Conservation (phyloP, 2,113 vertebrate genomes). For the Antennarius striatus region DNA sequence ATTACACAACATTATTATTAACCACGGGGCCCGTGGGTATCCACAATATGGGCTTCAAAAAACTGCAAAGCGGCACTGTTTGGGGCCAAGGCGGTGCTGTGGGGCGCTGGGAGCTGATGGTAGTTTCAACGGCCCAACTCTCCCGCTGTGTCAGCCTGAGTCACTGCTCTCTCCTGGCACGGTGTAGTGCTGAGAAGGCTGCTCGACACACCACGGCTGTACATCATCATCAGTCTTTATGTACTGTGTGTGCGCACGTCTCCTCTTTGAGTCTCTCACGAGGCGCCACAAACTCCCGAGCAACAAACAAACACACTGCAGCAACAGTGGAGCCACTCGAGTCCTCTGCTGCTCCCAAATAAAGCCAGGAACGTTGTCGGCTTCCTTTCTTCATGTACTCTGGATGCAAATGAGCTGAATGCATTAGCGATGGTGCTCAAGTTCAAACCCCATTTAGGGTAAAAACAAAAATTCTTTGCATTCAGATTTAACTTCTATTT, state of each 20-base stretch:
- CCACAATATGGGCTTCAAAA: not conserved
- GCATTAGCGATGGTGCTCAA: slow-evolving; percentile 23
- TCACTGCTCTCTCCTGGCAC: slow-evolving; percentile 54
- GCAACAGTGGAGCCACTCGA: slow-evolving; percentile 37
- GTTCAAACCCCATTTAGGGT: too few species aligned
- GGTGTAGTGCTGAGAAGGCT: slow-evolving; percentile 64
- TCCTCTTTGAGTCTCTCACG: slow-evolving; percentile 36
- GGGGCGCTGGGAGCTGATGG: slow-evolving; percentile 48
- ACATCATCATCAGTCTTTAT: slow-evolving; percentile 68
- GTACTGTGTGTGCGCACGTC: slow-evolving; percentile 17
- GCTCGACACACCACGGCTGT: slow-evolving; percentile 44
- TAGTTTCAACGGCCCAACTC: slow-evolving; percentile 20
- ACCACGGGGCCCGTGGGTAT: not conserved
- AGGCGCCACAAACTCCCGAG: slow-evolving; percentile 34
- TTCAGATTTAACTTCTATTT: too few species aligned
- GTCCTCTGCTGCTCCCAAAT: slow-evolving; percentile 36
- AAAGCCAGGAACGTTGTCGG: slow-evolving; percentile 20
- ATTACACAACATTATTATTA: slow-evolving; percentile 17
- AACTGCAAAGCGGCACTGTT: slow-evolving; percentile 34
- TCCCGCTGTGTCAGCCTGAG: slow-evolving; percentile 69
- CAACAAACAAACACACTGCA: slow-evolving; percentile 60
- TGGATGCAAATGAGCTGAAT: slow-evolving; percentile 11
- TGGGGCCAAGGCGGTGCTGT: slow-evolving; percentile 33
- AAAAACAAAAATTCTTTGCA: too few species aligned
- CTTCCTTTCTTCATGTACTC: slow-evolving; percentile 10